phyloP scores from a whole-genome alignment of 2,113 vertebrate species.

The Grus americana region DNA sequence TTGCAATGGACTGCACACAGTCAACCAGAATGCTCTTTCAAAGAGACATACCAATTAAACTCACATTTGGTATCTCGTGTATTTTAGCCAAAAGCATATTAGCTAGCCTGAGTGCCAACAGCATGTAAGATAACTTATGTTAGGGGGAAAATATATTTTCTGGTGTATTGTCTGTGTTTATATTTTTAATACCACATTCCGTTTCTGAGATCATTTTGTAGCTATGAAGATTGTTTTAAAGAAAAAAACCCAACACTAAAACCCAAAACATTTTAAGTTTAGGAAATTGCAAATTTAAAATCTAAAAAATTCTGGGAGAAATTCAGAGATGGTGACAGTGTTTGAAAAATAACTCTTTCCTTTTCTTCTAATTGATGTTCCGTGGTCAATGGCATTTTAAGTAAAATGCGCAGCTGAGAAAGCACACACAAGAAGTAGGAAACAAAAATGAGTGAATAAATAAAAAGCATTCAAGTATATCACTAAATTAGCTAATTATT shows the following conservation, averaged over 20 bases:
- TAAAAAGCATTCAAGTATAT: neutral
- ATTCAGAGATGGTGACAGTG: neutral
- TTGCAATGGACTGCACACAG: neutral
- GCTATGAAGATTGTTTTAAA: neutral
- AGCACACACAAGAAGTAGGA: neutral
- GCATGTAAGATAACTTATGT: neutral
- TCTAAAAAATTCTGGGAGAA: neutral
- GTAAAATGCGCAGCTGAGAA: neutral
- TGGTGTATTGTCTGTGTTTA: neutral
- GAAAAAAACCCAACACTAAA: neutral
- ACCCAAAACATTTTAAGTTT: neutral
- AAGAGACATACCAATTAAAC: neutral
- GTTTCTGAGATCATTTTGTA: neutral
- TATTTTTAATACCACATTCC: neutral
- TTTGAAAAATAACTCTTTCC: neutral
- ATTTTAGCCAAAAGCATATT: neutral
- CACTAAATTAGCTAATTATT: neutral
- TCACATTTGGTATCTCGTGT: neutral
- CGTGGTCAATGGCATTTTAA: neutral
- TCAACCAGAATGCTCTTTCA: neutral
- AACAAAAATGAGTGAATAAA: neutral
- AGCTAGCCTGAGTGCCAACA: neutral
- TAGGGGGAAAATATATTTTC: neutral
- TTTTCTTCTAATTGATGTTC: neutral
- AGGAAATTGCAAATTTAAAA: neutral